phyloP scores from a whole-genome alignment of 2,888 invertebrate species.

The Torymus texanus region DNA sequence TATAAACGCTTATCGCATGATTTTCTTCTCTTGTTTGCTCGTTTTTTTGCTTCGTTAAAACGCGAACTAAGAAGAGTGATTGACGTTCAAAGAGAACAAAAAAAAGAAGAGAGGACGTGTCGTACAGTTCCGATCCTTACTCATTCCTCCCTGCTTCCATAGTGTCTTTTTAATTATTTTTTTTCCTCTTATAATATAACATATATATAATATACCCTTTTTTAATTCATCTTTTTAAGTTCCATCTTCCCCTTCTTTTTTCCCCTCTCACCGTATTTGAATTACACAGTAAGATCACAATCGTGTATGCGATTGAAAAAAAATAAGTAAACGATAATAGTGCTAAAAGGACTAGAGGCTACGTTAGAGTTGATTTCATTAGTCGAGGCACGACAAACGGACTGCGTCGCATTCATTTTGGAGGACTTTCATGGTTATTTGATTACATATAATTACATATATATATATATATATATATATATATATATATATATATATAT shows the following conservation, averaged over 20 bases:
- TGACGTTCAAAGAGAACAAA: conserved; percentile 43
- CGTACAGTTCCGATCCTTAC: conserved; percentile 6
- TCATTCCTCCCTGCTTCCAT: conserved; percentile 1
- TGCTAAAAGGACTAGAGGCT: conserved; percentile 73
- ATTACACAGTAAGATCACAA: conserved; percentile 63
- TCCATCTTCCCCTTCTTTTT: conserved; percentile 37
- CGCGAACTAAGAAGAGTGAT: conserved; percentile 41
- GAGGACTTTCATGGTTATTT: conserved; percentile 43
- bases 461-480: conserved; percentile 3
- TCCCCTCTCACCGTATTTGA: conserved; percentile 48
- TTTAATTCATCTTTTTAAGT: conserved; percentile 29
- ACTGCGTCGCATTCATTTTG: conserved; percentile 57
- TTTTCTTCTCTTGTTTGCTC: not conserved
- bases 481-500: too few species aligned
- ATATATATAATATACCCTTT: conserved; percentile 29
- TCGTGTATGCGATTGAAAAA: conserved; percentile 60
- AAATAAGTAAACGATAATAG: conserved; percentile 62
- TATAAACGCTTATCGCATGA: not conserved
- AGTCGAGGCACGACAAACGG: conserved; percentile 60
- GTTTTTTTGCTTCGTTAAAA: conserved; percentile 9
- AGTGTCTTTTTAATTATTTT: conserved; percentile 12
- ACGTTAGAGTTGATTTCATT: conserved; percentile 57
- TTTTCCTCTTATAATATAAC: conserved; percentile 30
- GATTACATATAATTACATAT: conserved; percentile 1
- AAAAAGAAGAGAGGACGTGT: conserved; percentile 41